Evolutionary conservation across 2,113 vertebrate species (phyloP), one percentile per base, ranked within the genome.

Genomic region (Pseudolaguvia tuberculata): DNA sequence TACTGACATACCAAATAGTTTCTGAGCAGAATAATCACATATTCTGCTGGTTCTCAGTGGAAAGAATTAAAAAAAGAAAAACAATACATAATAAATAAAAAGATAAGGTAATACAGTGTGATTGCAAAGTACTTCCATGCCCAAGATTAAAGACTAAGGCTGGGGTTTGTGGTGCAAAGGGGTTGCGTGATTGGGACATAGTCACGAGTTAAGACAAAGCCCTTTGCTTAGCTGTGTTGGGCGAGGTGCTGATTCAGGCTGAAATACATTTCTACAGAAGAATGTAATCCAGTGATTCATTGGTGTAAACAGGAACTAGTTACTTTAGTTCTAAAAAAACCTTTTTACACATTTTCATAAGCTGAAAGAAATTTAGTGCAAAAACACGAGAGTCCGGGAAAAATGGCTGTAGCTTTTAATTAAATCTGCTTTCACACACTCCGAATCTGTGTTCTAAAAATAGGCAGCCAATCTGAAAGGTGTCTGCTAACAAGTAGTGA

Each of bases 391-490:
- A 39, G 45, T 68, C 25, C 11, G 25, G 6, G 29, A 4, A 27
- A 67, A 67, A 50, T 18, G 66, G 48, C 18, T 69, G 2, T 13
- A 21, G 1, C 21, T 39, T 67, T 62, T 10, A 21, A 56, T 75
- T 56, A 47, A 48, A 57, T 21, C 25, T 67, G 17, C 45, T 48
- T 23, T 75, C 25, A 42, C 35, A 21, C 45, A 50, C 18, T 47
- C 48, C 27, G 6, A 27, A 55, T 21, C 20, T 73, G 71, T 58
- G 39, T 53, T 12, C 72, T 56, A 55, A 66, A 74, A 55, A 75
- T 65, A 66, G 18, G 31, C n/a, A 1, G 4, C 3, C 3, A 4
- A 12, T 53, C 29, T 73, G 20, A 20, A 73, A 73, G 31, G 59
- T 23, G 48, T 35, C 27, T 58, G 47, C 21, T 42, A 65, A 63